Evolutionary conservation across 2,113 vertebrate species (phyloP).

Genomic region (Spea bombifrons): DNA sequence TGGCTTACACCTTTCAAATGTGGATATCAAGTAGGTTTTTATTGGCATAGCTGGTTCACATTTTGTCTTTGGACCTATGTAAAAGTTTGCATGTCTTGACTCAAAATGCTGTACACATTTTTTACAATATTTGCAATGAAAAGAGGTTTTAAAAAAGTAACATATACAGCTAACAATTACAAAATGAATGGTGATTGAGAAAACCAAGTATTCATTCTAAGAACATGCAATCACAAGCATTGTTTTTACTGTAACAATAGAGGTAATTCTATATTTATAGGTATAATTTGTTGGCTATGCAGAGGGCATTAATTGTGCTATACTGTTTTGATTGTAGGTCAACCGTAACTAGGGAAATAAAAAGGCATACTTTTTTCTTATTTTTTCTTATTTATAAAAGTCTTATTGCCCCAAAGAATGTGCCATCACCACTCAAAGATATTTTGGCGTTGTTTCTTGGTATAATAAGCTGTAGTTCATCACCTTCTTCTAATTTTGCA

Average conservation of each 20-base stretch:
- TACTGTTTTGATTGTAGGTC: conserved; percentile 58
- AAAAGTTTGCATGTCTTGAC: no score
- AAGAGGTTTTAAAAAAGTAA: background rate
- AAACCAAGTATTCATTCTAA: background rate
- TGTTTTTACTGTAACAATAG: conserved; percentile 10
- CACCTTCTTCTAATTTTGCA: conserved; percentile 86
- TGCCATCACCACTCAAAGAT: conserved; percentile 83
- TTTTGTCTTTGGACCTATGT: no score
- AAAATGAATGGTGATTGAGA: background rate
- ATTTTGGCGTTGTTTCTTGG: conserved; percentile 79
- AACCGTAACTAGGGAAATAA: conserved; percentile 32
- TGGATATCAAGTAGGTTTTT: no score
- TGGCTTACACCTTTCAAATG: no score
- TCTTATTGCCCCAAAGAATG: conserved; percentile 87
- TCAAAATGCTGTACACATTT: no score
- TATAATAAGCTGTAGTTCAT: conserved; percentile 86
- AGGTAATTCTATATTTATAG: conserved; percentile 3
- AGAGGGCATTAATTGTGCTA: conserved; percentile 51
- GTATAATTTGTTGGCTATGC: conserved; percentile 56
- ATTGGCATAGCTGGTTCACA: no score
- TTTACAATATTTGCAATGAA: no score
- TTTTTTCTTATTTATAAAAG: conserved; percentile 70
- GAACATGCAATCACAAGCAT: no score
- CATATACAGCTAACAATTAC: background rate
- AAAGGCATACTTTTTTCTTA: conserved; percentile 9